Evolutionary conservation across 2,888 invertebrate species (phyloP), one percentile per base, ranked within the genome.

Genomic region (Drosophila suboccidentalis): DNA sequence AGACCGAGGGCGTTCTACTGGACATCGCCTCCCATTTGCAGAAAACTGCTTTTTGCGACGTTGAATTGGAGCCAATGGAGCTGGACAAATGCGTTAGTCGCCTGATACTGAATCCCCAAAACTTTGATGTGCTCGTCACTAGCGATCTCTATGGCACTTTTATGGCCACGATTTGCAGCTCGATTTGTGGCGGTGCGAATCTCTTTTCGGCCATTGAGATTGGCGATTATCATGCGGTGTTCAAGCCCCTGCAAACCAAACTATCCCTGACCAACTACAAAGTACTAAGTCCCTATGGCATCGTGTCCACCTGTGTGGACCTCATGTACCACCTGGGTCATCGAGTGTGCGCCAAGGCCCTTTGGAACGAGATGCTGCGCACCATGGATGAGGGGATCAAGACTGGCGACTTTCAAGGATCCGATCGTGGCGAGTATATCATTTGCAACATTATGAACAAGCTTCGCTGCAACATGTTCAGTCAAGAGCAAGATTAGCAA

Each of bases 231-330:
- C 86, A 90, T 65, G 91, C 91, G 2, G 78, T 91, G 0, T 91
- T 91, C 36, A 91, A 91, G 73, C 91, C 91, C 0, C 73, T 91
- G n/a, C 83, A 91, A 64, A 89, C 87, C 1, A 88, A 89, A 6
- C 71, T 91, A 0, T 91, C 91, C 10, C 49, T 91, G 3, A 86
- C 88, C 26, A 80, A 79, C 60, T 71, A 71, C 6, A 67, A 75
- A 4, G 41, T 46, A 1, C 78, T 91, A 19, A 88, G 88, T 74
- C 87, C 90, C 13, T 90, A 91, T 55, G 91, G 90, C 36, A 79
- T 87, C 46, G 71, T 90, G 13, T 65, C 77, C 29, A 77, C 90
- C 44, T 82, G 79, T 19, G 76, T 82, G 19, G 87, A 89, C 32
- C 65, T 90, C 9, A 61, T 90, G 36, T 47, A 69, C 8, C 71